Conservation (phyloP, 2,113 vertebrate genomes). For the Sebastes schlegelii region DNA sequence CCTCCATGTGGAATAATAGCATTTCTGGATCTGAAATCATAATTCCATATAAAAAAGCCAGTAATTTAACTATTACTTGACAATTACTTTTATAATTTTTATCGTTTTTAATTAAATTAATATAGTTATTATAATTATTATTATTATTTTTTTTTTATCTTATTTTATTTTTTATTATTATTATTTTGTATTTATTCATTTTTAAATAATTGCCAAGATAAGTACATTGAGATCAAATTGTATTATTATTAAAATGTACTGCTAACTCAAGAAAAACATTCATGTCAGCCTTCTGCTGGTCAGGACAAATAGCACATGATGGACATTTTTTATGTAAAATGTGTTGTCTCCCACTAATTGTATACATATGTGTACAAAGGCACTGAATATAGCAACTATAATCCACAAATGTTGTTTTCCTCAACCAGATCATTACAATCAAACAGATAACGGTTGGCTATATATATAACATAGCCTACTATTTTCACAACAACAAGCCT, state of each 20-base stretch:
- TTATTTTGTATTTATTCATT: no score
- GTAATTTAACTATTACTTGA: neutral
- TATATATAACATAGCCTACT: neutral
- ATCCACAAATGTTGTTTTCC: neutral
- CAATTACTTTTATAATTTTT: neutral
- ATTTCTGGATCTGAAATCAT: no score
- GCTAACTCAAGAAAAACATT: neutral
- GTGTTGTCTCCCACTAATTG: neutral
- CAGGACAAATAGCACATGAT: neutral
- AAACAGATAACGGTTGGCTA: neutral
- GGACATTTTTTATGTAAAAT: neutral
- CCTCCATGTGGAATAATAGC: no score
- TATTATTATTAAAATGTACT: neutral
- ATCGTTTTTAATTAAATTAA: neutral
- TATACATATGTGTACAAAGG: neutral
- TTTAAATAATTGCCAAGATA: neutral
- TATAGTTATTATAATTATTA: no score
- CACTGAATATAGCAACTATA: neutral
- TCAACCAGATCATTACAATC: neutral
- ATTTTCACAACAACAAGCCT: neutral
- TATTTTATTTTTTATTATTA: no score
- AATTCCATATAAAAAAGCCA: neutral
- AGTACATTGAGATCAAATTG: neutral
- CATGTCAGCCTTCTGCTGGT: neutral
- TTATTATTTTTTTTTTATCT: no score